Conservation (phyloP, 64 coral and sea anemone species). For the Stichodactyla helianthus region DNA sequence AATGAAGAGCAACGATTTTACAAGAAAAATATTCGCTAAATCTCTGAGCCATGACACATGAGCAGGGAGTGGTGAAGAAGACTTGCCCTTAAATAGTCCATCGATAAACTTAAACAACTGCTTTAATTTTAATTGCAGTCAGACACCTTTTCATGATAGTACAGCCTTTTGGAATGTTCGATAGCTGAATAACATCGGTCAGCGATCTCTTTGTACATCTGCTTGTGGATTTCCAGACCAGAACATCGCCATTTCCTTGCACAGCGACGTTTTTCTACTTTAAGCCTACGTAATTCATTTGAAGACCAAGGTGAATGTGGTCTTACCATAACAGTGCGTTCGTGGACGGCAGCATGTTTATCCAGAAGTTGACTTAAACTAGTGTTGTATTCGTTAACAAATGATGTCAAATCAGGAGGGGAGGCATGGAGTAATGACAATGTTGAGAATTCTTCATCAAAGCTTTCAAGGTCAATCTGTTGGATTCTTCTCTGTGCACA, state of each 20-base stretch:
- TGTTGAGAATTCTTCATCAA: too few species aligned
- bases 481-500: too few species aligned
- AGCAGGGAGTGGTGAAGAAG: constrained; percentile 21
- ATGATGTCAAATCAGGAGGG: too few species aligned
- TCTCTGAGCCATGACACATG: constrained; percentile 1
- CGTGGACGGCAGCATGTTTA: constrained; percentile 16
- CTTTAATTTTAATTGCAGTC: constrained; percentile 17
- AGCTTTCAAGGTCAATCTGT: too few species aligned
- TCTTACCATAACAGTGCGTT: constrained; percentile 24
- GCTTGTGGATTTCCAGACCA: too few species aligned
- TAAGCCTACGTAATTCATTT: constrained; percentile 28
- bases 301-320: constrained; percentile 50
- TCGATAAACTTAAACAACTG: constrained; percentile 42
- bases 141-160: constrained; percentile 25
- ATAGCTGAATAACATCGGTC: constrained; percentile 27
- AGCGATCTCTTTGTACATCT: constrained; percentile 28
- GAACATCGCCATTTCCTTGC: constrained; percentile 5
- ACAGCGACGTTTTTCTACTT: constrained; percentile 25
- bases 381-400: too few species aligned
- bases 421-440: too few species aligned
- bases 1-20: constrained; percentile 15
- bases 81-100: constrained; percentile 33
- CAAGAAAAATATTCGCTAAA: constrained; percentile 36
- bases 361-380: too few species aligned
- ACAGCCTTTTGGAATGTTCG: constrained; percentile 16